These are phyloP conservation scores for Myodes glareolus DNA, from an alignment of 2,113 vertebrate genomes.

Conservation along the genomic window DNA sequence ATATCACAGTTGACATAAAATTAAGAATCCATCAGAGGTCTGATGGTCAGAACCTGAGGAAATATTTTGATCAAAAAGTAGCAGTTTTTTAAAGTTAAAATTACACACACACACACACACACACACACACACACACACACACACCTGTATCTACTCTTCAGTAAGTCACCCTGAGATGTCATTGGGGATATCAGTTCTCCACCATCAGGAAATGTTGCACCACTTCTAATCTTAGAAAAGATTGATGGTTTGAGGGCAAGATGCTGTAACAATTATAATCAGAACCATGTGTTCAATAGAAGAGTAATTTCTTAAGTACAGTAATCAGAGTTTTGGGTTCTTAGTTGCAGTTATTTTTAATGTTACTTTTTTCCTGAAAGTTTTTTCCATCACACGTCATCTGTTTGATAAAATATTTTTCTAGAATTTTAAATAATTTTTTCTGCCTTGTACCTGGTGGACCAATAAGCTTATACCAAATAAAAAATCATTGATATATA, in stretches of 20 bases:
- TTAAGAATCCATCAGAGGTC: background rate
- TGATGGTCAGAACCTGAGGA: background rate
- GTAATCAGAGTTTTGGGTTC: background rate
- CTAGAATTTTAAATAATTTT: constrained; percentile 2
- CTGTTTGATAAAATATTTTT: background rate
- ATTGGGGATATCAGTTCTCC: background rate
- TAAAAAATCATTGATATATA: background rate
- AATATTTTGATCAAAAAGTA: background rate
- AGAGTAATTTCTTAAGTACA: background rate
- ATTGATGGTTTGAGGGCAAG: background rate
- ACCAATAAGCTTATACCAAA: background rate
- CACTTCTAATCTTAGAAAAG: background rate
- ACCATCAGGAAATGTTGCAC: background rate
- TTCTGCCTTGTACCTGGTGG: background rate
- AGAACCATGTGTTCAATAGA: background rate
- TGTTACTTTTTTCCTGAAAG: constrained; percentile 10
- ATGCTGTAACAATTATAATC: background rate
- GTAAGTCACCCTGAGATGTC: background rate
- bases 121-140: background rate
- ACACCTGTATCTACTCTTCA: background rate
- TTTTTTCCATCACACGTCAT: background rate
- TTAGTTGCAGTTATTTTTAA: constrained; percentile 12
- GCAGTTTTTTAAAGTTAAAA: constrained; percentile 47
- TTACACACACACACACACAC: background rate
- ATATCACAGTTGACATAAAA: background rate